phyloP scores from a whole-genome alignment of 2,888 invertebrate genomes.

The Aphrophora alni region DNA sequence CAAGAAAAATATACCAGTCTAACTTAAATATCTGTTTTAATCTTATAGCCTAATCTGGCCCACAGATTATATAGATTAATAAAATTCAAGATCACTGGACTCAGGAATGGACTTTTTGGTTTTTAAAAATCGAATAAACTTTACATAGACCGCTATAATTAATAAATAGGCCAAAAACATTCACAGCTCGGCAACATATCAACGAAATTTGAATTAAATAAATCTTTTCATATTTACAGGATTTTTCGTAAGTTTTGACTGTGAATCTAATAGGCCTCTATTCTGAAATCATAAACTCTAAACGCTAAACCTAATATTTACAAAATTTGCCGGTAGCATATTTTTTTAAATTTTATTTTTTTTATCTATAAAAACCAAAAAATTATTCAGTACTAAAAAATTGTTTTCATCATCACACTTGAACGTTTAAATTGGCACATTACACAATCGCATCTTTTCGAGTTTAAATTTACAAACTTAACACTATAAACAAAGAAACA shows the following conservation, averaged over 20 bases:
- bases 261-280: neutral
- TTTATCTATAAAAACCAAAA: neutral
- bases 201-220: neutral
- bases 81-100: neutral
- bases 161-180: neutral
- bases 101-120: neutral
- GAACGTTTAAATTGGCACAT: conserved; percentile 2
- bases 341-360: neutral
- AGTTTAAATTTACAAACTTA: neutral
- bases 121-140: neutral
- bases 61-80: neutral
- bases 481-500: conserved; percentile 9
- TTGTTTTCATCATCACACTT: neutral
- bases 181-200: neutral
- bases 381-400: conserved; percentile 1
- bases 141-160: neutral
- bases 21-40: neutral
- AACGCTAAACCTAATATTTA: neutral
- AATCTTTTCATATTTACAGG: neutral
- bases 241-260: neutral
- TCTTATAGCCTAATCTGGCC: neutral
- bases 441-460: neutral
- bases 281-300: neutral
- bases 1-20: neutral
- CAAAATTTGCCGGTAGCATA: conserved; percentile 5